These are phyloP conservation scores for Collichthys lucidus DNA, from an alignment of 2,113 vertebrate genomes.

Conservation along the genomic window DNA sequence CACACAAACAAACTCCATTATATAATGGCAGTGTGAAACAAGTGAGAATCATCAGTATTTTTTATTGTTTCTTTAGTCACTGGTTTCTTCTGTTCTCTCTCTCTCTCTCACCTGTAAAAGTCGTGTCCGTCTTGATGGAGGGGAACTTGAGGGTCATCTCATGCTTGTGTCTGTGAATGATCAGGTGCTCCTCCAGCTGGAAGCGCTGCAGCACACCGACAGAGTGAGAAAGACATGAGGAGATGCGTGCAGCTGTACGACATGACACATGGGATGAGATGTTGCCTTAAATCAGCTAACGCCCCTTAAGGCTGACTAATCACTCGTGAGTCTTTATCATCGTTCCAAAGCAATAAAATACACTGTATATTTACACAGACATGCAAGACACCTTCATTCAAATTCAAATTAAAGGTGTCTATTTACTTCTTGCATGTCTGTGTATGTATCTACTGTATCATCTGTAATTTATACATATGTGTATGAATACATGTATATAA, in stretches of 20 bases:
- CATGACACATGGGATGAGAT: conserved; percentile 17
- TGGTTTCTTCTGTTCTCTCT: background rate
- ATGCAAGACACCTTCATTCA: too few relatives aligned
- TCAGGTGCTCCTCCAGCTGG: conserved; percentile 96
- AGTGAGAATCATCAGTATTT: too few relatives aligned
- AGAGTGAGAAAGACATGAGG: conserved; percentile 76
- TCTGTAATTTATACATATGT: too few relatives aligned
- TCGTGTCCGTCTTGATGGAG: conserved; percentile 93
- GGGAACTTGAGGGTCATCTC: conserved; percentile 99
- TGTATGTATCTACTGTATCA: too few relatives aligned
- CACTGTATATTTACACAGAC: too few relatives aligned
- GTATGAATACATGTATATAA: background rate
- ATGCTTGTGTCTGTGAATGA: conserved; percentile 99
- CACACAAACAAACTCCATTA: background rate
- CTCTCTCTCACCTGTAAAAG: conserved; percentile 89
- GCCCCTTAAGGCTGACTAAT: conserved; percentile 1
- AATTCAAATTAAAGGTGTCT: too few relatives aligned
- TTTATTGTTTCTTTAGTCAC: too few relatives aligned
- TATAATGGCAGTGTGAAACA: background rate
- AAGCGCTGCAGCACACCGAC: conserved; percentile 89
- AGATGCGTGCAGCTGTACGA: conserved; percentile 17
- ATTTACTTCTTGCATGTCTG: too few relatives aligned
- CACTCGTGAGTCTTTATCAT: conserved; percentile 1
- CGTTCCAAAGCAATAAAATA: too few relatives aligned
- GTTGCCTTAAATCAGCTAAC: conserved; percentile 34